Evolutionary conservation across 2,888 invertebrate species (phyloP).

Genomic region (Geophilus truncorum): DNA sequence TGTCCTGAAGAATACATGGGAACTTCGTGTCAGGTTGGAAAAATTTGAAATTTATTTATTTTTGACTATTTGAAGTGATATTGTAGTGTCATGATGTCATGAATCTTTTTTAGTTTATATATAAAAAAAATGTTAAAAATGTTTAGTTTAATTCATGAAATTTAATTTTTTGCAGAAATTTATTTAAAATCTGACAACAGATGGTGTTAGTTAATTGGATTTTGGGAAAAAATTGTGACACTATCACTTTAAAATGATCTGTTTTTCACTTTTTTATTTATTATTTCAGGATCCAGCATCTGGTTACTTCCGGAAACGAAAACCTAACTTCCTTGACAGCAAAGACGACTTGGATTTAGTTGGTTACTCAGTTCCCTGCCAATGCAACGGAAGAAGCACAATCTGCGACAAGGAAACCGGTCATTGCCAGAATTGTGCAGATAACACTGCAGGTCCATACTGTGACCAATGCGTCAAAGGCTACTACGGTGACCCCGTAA

Average conservation of each 20-base stretch:
- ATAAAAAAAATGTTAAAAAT: too few relatives aligned
- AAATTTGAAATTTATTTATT: too few relatives aligned
- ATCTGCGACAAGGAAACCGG: conserved; percentile 80
- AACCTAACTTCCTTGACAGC: conserved; percentile 57
- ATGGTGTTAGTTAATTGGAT: too few relatives aligned
- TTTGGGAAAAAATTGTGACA: too few relatives aligned
- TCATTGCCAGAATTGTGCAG: conserved; percentile 76
- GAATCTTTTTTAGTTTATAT: too few relatives aligned
- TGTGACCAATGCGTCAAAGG: conserved; percentile 84
- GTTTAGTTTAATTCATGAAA: too few relatives aligned
- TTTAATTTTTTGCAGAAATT: too few relatives aligned
- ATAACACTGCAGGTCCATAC: conserved; percentile 72
- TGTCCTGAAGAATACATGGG: conserved; percentile 77
- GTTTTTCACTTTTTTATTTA: too few relatives aligned
- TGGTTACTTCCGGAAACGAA: conserved; percentile 71
- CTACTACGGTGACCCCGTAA: conserved; percentile 71
- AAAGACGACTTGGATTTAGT: conserved; percentile 72
- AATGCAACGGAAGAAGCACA: conserved; percentile 71
- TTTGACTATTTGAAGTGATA: too few relatives aligned
- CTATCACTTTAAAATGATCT: too few relatives aligned
- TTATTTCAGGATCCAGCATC: conserved; percentile 55
- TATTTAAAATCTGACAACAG: too few relatives aligned
- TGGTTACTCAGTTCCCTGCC: conserved; percentile 72
- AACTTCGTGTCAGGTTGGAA: conserved; percentile 83
- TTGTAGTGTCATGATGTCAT: too few relatives aligned